Base-by-base conservation (phyloP, 2,888 invertebrate genomes). In the Scaptomyza reducta region DNA sequence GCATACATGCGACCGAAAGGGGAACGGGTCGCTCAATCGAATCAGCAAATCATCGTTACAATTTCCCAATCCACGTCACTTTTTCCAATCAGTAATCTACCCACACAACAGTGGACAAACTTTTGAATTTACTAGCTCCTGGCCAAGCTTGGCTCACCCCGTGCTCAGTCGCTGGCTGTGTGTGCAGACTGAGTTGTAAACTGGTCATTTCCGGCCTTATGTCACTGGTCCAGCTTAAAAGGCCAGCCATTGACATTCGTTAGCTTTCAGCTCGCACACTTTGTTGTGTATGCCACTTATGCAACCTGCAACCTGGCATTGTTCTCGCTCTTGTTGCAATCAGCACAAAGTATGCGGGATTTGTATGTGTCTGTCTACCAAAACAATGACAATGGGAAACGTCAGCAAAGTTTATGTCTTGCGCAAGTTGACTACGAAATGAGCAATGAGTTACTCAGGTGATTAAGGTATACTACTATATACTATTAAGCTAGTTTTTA, bases 221-320 rank as follows among this genome's bases (percentile, higher is more conserved):
- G 18, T 33, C 31, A 49, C 18, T 42, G 47, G 16, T 42, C 18
- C 31, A 44, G 62, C 29, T 42, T 16, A 10, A 16, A 16, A 40
- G 6, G 31, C 16, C 14, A 10, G 29, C 49, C 46, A 29, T 25
- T 14, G 33, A 25, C 42, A 45, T 40, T 49, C 29, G 14, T 35
- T 10, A 41, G 33, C 35, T 55, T 1, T 33, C 2, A 14, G 31
- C 18, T 27, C n/a, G 25, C 9, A 9, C 45, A 16, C 27, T 45
- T 49, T 58, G 47, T 53, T 74, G 61, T 22, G 45, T 42, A 42
- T 61, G 61, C 57, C 56, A 54, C 69, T 68, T 53, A 55, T 68
- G 75, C 56, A 56, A 56, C 16, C 49, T 42, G 45, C 55, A 62
- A 55, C 18, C 50, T 31, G 40, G 41, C 65, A 55, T 57, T 65